These are phyloP conservation scores for Cettia cetti DNA, from an alignment of 2,113 vertebrate species.

Conservation along the genomic window DNA sequence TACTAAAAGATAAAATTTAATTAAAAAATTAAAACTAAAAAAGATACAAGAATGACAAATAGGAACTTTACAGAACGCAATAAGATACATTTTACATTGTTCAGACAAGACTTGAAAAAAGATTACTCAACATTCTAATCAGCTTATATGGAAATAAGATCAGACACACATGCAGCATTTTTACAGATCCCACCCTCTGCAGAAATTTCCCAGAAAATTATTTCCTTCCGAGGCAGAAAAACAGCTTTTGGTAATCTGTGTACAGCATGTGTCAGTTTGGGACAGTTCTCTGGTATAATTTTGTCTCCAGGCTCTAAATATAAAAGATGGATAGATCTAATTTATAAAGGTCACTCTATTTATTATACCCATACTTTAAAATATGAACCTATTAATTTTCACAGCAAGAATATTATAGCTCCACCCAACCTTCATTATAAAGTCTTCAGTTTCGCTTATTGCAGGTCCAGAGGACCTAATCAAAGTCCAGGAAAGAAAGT, in stretches of 20 bases:
- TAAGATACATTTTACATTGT: background rate
- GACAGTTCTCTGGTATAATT: background rate
- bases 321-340: background rate
- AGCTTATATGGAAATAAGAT: background rate
- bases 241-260: background rate
- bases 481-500: conserved; percentile 58
- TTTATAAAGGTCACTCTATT: background rate
- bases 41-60: background rate
- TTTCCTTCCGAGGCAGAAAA: background rate
- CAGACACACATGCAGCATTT: background rate
- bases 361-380: background rate
- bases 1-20: background rate
- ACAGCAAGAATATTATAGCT: background rate
- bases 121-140: background rate
- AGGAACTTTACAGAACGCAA: background rate
- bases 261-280: background rate
- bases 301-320: background rate
- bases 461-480: conserved; percentile 34
- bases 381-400: background rate
- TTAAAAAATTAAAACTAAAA: background rate
- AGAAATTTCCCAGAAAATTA: background rate
- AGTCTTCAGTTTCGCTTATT: conserved; percentile 6
- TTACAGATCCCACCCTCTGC: background rate
- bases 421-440: conserved; percentile 9
- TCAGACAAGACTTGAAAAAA: background rate